A percentile compares a stretch with the other conserved stretches of the same genome.
phyloP scores from a whole-genome alignment of 2,113 vertebrate species.

The Empidonax alnorum region DNA sequence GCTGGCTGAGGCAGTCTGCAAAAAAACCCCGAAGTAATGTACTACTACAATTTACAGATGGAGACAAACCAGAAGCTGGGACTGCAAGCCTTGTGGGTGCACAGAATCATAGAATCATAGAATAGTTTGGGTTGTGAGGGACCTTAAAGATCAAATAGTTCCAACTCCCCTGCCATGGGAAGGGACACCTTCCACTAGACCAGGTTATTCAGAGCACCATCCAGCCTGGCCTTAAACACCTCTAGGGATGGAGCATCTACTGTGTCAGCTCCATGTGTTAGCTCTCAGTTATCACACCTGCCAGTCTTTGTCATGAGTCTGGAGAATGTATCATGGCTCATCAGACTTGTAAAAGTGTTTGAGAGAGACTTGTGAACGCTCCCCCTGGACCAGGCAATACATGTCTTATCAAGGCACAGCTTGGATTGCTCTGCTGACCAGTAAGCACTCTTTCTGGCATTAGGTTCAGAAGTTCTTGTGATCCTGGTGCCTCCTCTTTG shows the following conservation, averaged over 20 bases:
- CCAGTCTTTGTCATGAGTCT: not conserved
- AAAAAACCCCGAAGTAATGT: not conserved
- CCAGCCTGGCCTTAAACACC: not conserved
- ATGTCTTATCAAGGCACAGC: not conserved
- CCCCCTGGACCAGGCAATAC: not conserved
- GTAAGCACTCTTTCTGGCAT: not conserved
- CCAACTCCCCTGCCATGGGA: not conserved
- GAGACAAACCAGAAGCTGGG: not conserved
- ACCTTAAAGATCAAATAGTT: not conserved
- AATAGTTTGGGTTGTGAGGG: not conserved
- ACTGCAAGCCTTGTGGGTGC: not conserved
- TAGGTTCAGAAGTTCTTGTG: not conserved
- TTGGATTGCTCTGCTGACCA: not conserved
- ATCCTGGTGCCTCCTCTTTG: not conserved
- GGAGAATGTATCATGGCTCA: not conserved
- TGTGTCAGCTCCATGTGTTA: fast-evolving
- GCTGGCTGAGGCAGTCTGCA: not conserved
- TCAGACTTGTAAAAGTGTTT: not conserved
- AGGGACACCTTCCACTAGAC: not conserved
- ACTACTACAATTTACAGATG: not conserved
- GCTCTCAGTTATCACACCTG: not conserved
- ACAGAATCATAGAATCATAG: fast-evolving
- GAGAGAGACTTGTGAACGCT: not conserved
- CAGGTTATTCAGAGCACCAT: not conserved
- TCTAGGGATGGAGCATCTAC: not conserved